A percentile compares a stretch with the other conserved stretches of the same genome.
Conservation (phyloP, 1,140 invertebrate species). For the Charaxes varanes region DNA sequence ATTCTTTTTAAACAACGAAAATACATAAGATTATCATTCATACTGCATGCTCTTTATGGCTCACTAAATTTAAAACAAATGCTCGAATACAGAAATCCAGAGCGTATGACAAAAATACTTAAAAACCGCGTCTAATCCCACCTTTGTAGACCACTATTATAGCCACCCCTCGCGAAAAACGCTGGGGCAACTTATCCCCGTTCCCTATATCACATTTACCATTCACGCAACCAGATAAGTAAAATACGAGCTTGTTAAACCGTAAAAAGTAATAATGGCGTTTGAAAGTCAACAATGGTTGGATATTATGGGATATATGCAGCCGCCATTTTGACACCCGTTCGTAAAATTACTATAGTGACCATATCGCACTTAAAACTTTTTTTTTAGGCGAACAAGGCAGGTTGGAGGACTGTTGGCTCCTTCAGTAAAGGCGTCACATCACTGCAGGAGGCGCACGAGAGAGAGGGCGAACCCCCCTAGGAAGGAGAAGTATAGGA, state of each 20-base stretch:
- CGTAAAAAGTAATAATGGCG: constrained; percentile 70
- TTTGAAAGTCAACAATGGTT: constrained; percentile 63
- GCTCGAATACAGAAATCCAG: background rate
- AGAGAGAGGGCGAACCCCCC: no score
- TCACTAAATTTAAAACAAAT: background rate
- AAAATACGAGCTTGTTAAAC: constrained; percentile 71
- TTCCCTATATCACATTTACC: constrained; percentile 56
- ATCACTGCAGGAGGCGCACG: no score
- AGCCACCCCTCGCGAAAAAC: constrained; percentile 14
- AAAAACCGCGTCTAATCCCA: constrained; percentile 21
- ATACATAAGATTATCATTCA: no score
- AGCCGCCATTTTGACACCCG: constrained; percentile 23
- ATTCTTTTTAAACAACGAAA: no score
- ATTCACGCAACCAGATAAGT: constrained; percentile 65
- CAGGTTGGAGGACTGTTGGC: no score
- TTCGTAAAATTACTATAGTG: background rate
- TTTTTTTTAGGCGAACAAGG: background rate
- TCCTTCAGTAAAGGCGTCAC: no score
- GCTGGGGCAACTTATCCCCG: constrained; percentile 19
- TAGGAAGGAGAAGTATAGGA: no score
- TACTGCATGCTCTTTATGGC: no score
- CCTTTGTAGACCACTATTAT: constrained; percentile 12
- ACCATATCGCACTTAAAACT: background rate
- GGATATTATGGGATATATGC: constrained; percentile 34
- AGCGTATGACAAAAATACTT: constrained; percentile 10